These are phyloP conservation scores for Myrmecophaga tridactyla DNA, from an alignment of 2,113 vertebrate genomes.

Conservation along the genomic window DNA sequence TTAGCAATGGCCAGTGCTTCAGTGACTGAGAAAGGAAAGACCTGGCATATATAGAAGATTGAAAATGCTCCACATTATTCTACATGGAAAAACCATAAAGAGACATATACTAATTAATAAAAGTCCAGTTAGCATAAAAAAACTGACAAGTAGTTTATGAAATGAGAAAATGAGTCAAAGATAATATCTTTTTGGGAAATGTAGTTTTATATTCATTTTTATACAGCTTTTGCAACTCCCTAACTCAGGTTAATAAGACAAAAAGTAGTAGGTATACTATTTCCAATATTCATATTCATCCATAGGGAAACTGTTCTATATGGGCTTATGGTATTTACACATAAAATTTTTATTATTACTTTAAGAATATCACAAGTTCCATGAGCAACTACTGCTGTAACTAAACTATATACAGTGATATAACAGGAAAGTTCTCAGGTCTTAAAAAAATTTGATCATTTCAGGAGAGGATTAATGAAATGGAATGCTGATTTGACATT, in stretches of 20 bases:
- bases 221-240: neutral
- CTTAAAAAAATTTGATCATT: neutral
- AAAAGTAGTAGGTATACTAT: neutral
- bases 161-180: conserved; percentile 16
- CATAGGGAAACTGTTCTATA: neutral
- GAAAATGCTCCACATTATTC: neutral
- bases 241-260: neutral
- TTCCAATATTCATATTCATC: neutral
- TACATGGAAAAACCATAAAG: neutral
- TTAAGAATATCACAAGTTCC: neutral
- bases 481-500: neutral
- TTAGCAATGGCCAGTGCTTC: neutral
- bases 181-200: neutral
- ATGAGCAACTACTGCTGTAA: neutral
- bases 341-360: neutral
- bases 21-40: neutral
- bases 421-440: neutral
- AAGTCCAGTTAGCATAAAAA: conserved; percentile 10
- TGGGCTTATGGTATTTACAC: neutral
- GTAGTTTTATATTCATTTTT: conserved; percentile 3
- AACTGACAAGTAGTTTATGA: neutral
- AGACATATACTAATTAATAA: neutral
- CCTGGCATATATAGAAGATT: neutral
- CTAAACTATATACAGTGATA: neutral
- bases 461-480: neutral